These are phyloP conservation scores for Julus scandinavius DNA, from an alignment of 2,888 invertebrate species.

Conservation along the genomic window DNA sequence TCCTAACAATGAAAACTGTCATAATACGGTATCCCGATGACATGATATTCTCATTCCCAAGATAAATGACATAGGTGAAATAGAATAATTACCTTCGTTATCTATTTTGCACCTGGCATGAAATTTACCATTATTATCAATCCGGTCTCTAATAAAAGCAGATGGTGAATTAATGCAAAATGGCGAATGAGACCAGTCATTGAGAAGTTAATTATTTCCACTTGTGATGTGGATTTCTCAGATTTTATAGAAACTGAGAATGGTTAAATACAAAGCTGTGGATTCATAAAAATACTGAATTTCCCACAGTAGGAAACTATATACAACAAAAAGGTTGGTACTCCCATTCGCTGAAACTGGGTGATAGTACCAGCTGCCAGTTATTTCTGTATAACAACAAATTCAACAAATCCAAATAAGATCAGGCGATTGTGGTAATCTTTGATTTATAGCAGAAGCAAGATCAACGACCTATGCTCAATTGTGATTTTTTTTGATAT, in stretches of 20 bases:
- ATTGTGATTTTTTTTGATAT: neutral
- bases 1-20: no score
- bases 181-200: neutral
- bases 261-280: neutral
- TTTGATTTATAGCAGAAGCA: neutral
- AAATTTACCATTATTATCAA: neutral
- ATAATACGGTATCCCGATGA: neutral
- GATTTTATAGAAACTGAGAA: no score
- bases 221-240: no score
- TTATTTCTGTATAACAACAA: neutral
- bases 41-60: neutral
- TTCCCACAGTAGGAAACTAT: neutral
- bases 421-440: neutral
- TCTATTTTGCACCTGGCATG: neutral
- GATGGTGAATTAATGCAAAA: neutral
- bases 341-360: neutral
- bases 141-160: neutral
- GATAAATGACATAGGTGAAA: neutral
- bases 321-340: neutral
- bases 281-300: slow-evolving; percentile 1
- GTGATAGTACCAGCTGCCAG: neutral
- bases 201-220: neutral
- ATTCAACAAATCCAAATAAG: neutral
- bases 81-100: neutral
- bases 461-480: neutral